Conservation (phyloP, 1,140 invertebrate species). For the Ridgeia piscesae region DNA sequence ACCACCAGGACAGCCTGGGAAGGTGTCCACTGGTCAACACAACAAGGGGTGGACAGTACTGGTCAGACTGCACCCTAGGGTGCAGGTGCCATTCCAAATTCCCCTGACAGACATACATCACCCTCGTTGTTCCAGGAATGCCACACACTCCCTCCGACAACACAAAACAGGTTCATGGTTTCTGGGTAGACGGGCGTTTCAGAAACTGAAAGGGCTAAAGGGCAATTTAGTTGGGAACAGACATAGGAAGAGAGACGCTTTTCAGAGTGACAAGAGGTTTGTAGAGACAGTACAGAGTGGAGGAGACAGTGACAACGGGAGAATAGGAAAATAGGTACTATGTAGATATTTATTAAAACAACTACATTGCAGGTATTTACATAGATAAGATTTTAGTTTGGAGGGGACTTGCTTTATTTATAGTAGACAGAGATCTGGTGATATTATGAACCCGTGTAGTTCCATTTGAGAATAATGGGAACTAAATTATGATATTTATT, state of each 20-base stretch:
- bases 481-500: too few species aligned
- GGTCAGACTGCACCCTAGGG: neutral
- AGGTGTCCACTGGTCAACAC: neutral
- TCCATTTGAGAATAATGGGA: too few species aligned
- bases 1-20: neutral
- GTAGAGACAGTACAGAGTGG: too few species aligned
- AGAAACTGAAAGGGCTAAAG: neutral
- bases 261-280: too few species aligned
- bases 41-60: conserved; percentile 3
- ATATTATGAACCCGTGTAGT: too few species aligned
- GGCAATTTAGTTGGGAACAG: neutral
- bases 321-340: neutral
- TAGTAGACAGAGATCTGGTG: too few species aligned
- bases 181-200: neutral
- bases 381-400: too few species aligned
- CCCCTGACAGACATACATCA: neutral
- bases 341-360: neutral
- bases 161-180: neutral
- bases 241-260: neutral
- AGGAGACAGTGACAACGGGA: neutral
- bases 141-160: neutral
- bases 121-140: neutral
- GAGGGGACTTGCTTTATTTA: too few species aligned
- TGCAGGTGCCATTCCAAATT: neutral
- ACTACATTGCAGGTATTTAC: too few species aligned